These are phyloP conservation scores for Oscheius sp. DNA, from an alignment of 2,888 invertebrate genomes.

Conservation along the genomic window DNA sequence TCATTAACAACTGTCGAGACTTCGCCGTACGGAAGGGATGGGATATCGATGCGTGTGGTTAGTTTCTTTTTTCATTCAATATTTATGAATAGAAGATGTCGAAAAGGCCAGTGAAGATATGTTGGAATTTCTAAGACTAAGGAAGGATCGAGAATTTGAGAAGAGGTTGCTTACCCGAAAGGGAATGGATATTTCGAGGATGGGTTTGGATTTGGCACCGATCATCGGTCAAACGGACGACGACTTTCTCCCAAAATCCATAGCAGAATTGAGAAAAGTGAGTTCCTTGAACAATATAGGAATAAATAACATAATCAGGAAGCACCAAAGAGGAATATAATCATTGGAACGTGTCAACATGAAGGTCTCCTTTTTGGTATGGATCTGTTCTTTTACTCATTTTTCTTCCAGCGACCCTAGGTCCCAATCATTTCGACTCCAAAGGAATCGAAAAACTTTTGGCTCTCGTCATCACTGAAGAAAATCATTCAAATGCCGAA, in stretches of 20 bases:
- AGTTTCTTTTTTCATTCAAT: conserved; percentile 26
- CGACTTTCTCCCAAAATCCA: conserved; percentile 55
- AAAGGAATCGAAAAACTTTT: conserved; percentile 60
- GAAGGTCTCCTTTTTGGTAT: conserved; percentile 59
- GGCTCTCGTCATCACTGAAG: conserved; percentile 56
- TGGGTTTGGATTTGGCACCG: conserved; percentile 54
- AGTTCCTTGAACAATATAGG: neutral
- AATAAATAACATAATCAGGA: conserved; percentile 35
- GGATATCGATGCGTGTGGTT: conserved; percentile 36
- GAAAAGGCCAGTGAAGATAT: conserved; percentile 47
- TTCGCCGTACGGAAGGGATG: conserved; percentile 55
- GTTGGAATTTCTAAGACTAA: conserved; percentile 46
- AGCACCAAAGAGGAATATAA: conserved; percentile 56
- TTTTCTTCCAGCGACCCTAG: conserved; percentile 45
- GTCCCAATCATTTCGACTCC: conserved; percentile 51
- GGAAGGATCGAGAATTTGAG: conserved; percentile 52
- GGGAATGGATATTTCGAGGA: conserved; percentile 57
- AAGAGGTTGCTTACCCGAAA: conserved; percentile 47
- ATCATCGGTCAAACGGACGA: conserved; percentile 46
- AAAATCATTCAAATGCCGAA: conserved; percentile 47
- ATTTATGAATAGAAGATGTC: too few relatives aligned
- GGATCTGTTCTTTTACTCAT: neutral
- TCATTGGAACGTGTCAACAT: conserved; percentile 58
- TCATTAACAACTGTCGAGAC: conserved; percentile 44
- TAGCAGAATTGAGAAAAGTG: conserved; percentile 47